These are phyloP conservation scores for Crotalus tigris DNA, from an alignment of 2,113 vertebrate genomes.

Conservation along the genomic window DNA sequence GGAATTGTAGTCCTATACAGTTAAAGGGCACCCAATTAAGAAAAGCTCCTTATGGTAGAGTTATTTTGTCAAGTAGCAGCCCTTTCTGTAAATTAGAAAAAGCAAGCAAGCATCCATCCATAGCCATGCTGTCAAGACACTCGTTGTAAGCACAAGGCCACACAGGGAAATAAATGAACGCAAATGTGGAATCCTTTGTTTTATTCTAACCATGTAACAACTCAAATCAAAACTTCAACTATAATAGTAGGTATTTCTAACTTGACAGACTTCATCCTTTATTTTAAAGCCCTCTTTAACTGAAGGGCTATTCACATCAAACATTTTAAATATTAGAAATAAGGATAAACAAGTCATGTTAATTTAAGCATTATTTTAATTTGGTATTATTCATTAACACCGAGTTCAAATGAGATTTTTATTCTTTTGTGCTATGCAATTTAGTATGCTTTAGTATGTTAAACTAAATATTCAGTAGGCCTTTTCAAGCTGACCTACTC, in stretches of 20 bases:
- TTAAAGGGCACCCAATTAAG: not conserved
- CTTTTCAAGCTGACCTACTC: not conserved
- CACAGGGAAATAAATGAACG: not conserved
- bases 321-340: not conserved
- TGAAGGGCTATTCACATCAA: not conserved
- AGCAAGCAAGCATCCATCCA: not conserved
- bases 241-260: not conserved
- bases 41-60: not conserved
- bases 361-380: conserved; percentile 21
- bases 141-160: not conserved
- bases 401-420: not conserved
- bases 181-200: not conserved
- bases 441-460: not conserved
- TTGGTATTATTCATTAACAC: conserved; percentile 7
- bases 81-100: not conserved
- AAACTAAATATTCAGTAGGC: not conserved
- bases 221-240: not conserved
- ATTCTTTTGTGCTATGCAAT: conserved; percentile 9
- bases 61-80: not conserved
- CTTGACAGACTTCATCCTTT: not conserved
- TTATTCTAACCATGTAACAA: not conserved
- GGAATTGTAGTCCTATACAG: not conserved
- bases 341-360: not conserved
- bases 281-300: not conserved
- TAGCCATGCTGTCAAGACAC: not conserved